Conservation (phyloP, 2,888 invertebrate species). For the Xylota sylvarum region DNA sequence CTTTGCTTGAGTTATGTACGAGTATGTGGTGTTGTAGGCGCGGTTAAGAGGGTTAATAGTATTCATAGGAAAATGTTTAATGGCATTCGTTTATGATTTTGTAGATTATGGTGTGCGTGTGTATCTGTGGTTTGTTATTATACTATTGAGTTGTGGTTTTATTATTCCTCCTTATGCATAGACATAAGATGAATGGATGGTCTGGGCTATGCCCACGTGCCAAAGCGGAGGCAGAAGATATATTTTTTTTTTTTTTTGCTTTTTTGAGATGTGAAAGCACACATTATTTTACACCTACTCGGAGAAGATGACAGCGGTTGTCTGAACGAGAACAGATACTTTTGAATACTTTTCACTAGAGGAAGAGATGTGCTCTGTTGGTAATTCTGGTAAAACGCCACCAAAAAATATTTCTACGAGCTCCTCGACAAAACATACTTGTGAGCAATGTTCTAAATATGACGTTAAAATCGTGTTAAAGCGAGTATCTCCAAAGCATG, state of each 20-base stretch:
- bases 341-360: background rate
- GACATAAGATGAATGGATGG: conserved; percentile 24
- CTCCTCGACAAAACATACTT: too few relatives aligned
- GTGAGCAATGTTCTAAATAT: too few relatives aligned
- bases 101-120: background rate
- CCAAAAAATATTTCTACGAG: too few relatives aligned
- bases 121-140: conserved; percentile 8
- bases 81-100: conserved; percentile 49
- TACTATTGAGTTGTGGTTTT: conserved; percentile 3
- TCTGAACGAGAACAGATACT: background rate
- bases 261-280: conserved; percentile 9
- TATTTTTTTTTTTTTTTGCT: background rate
- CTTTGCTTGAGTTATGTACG: too few relatives aligned
- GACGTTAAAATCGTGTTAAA: too few relatives aligned
- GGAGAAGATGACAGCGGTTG: background rate
- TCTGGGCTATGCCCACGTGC: conserved; percentile 42
- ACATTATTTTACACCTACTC: conserved; percentile 23
- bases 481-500: too few relatives aligned
- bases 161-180: background rate
- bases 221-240: conserved; percentile 16
- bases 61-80: conserved; percentile 52
- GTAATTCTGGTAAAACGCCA: too few relatives aligned
- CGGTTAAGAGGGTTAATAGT: conserved; percentile 58
- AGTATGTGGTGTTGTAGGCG: conserved; percentile 54
- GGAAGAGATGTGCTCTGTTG: too few relatives aligned